A percentile compares a stretch with the other conserved stretches of the same genome.
These are phyloP conservation scores for Polylopha cassiicola DNA, from an alignment of 2,888 invertebrate genomes.

Conservation along the genomic window DNA sequence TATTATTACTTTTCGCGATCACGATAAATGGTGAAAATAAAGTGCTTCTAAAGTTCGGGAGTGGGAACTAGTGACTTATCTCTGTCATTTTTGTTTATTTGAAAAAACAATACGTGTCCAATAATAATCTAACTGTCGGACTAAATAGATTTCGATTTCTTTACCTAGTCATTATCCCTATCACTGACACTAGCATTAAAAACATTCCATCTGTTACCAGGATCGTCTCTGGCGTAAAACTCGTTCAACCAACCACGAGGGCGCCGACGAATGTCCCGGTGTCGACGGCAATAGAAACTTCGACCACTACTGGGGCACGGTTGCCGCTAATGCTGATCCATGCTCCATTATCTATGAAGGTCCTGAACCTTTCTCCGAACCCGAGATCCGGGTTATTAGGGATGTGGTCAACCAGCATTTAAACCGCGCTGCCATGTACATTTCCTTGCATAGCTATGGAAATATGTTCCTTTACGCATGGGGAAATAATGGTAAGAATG, in stretches of 20 bases:
- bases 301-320: slow-evolving; percentile 82
- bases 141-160: too few relatives aligned
- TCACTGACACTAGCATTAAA: too few relatives aligned
- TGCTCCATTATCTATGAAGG: slow-evolving; percentile 82
- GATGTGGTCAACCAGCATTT: slow-evolving; percentile 72
- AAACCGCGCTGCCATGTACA: slow-evolving; percentile 77
- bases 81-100: too few relatives aligned
- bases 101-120: too few relatives aligned
- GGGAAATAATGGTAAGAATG: slow-evolving; percentile 76
- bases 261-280: slow-evolving; percentile 77
- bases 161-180: too few relatives aligned
- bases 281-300: slow-evolving; percentile 88
- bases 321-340: slow-evolving; percentile 60
- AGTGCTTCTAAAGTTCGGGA: too few relatives aligned
- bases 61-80: too few relatives aligned
- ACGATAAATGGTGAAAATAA: too few relatives aligned
- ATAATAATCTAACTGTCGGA: too few relatives aligned
- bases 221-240: slow-evolving; percentile 85
- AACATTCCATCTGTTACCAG: too few relatives aligned
- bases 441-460: slow-evolving; percentile 87
- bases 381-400: slow-evolving; percentile 79
- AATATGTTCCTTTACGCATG: slow-evolving; percentile 83
- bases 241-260: slow-evolving; percentile 66
- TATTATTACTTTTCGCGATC: too few relatives aligned
- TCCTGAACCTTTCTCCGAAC: slow-evolving; percentile 80